phyloP scores from a whole-genome alignment of 2,797 vertebrate species.

The Atherinosoma microstoma region DNA sequence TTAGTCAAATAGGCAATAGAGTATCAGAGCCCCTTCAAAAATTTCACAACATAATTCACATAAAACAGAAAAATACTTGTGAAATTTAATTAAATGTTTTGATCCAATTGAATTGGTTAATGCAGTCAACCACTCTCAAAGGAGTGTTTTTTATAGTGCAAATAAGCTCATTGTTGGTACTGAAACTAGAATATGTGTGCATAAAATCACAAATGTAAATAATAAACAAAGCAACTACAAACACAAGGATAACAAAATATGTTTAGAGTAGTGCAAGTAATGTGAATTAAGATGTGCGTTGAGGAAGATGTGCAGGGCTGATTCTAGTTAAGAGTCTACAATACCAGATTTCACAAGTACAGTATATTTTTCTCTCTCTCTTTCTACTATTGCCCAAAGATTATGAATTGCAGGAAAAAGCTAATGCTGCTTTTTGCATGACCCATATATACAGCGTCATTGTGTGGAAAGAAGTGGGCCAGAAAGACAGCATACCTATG shows the following conservation, averaged over 20 bases:
- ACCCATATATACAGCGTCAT: slow-evolving; percentile 45
- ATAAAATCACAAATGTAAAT: neutral
- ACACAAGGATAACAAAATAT: neutral
- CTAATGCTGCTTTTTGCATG: slow-evolving; percentile 30
- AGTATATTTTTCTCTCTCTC: neutral
- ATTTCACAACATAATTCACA: neutral
- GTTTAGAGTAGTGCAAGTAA: neutral
- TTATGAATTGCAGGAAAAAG: slow-evolving; percentile 6
- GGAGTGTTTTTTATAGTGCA: slow-evolving; percentile 2
- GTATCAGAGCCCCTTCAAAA: neutral
- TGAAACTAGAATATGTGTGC: neutral
- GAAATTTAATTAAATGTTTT: neutral
- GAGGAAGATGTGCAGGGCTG: neutral
- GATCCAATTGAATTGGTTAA: neutral
- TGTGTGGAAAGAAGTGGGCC: slow-evolving; percentile 40
- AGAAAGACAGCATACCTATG: slow-evolving; percentile 7
- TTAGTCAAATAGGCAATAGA: neutral
- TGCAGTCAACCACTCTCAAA: neutral
- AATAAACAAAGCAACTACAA: slow-evolving; percentile 5
- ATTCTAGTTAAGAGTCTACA: neutral
- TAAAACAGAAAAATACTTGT: neutral
- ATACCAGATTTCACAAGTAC: neutral
- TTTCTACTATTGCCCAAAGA: neutral
- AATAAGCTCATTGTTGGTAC: neutral
- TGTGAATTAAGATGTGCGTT: neutral